phyloP scores from a whole-genome alignment of 2,797 vertebrate species.

The Paguma larvata region DNA sequence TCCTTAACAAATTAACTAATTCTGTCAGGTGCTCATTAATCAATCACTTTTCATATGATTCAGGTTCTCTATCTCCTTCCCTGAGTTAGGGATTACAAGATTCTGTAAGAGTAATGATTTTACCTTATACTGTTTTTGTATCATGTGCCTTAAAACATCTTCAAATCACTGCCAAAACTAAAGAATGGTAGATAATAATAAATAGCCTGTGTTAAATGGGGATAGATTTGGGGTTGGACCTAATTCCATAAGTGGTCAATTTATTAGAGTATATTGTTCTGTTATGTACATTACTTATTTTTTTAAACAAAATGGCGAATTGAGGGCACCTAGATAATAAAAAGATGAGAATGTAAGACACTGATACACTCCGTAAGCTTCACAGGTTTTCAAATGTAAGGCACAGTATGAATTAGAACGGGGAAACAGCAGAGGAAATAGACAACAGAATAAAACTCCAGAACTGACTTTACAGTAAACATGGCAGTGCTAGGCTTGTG shows the following conservation, averaged over 20 bases:
- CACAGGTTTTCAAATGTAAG: neutral
- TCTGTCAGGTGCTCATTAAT: neutral
- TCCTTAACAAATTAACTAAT: neutral
- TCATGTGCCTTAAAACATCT: neutral
- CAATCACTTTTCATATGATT: neutral
- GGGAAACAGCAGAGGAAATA: neutral
- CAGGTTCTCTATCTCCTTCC: neutral
- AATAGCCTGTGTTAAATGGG: neutral
- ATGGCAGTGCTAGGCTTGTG: neutral
- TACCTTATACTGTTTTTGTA: neutral
- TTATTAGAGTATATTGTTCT: neutral
- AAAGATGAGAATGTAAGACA: neutral
- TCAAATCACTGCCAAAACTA: neutral
- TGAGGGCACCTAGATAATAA: neutral
- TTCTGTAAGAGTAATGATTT: neutral
- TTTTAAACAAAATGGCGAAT: neutral
- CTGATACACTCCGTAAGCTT: neutral
- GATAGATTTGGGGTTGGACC: neutral
- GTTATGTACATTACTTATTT: neutral
- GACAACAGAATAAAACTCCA: neutral
- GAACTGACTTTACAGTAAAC: neutral
- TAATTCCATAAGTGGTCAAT: neutral
- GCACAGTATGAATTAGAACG: neutral
- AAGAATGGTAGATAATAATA: neutral
- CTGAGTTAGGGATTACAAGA: neutral